Conservation (phyloP, 2,113 vertebrate genomes). For the Albula goreensis region DNA sequence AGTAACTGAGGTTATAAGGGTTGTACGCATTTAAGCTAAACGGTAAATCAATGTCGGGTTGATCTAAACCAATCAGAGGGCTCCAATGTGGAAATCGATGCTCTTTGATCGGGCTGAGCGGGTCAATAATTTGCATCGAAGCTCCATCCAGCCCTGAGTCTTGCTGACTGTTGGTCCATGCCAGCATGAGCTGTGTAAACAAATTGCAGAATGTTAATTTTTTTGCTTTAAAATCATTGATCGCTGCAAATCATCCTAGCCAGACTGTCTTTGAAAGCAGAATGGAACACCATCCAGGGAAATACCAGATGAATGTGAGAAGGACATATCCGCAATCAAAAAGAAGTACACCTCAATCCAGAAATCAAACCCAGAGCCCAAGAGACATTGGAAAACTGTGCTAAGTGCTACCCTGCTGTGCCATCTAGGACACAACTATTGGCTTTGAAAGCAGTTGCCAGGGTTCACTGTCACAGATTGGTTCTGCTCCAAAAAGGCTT, state of each 20-base stretch:
- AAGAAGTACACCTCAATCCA: background rate
- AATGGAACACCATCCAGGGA: background rate
- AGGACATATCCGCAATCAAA: background rate
- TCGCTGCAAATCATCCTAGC: no score
- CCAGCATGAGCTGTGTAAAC: background rate
- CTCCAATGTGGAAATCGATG: background rate
- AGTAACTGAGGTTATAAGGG: background rate
- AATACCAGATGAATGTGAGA: background rate
- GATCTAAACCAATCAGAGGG: background rate
- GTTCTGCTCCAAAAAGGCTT: constrained; percentile 12
- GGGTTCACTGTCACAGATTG: background rate
- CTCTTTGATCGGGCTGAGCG: background rate
- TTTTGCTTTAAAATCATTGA: background rate
- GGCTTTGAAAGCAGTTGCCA: constrained; percentile 19
- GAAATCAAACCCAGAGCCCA: background rate
- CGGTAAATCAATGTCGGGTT: background rate
- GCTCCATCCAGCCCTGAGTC: background rate
- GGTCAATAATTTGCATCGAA: background rate
- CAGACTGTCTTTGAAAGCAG: background rate
- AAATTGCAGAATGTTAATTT: background rate
- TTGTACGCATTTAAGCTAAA: background rate
- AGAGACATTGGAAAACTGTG: constrained; percentile 12
- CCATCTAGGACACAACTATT: background rate
- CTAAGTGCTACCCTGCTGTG: constrained; percentile 18
- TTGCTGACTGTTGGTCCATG: no score